Evolutionary conservation across 2,113 vertebrate genomes (phyloP).

Genomic region (Perognathus longimembris): DNA sequence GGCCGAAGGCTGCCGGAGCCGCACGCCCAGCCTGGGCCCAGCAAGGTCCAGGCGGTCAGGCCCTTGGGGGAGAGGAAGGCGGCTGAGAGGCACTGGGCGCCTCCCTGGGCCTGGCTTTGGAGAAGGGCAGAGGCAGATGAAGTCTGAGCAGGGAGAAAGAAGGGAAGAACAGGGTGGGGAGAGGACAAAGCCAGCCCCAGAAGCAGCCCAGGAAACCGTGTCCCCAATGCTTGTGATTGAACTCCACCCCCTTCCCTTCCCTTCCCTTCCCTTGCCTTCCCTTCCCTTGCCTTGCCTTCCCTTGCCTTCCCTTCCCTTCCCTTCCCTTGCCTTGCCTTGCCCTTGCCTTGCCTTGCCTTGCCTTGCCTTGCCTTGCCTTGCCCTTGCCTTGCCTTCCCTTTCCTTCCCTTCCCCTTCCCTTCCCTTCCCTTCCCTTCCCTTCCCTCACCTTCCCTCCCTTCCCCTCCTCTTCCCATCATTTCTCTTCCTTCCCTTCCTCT

Average conservation of each 20-base stretch:
- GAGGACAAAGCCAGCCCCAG: rapidly evolving
- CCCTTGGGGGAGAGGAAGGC: neutral
- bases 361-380: too few species aligned
- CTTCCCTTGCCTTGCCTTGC: too few species aligned
- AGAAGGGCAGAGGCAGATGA: neutral
- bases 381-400: neutral
- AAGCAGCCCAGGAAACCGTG: neutral
- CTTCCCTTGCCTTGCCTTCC: neutral
- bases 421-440: neutral
- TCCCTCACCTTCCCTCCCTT: neutral
- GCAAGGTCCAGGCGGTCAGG: rapidly evolving
- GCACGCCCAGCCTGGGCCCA: too few species aligned
- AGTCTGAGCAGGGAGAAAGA: neutral
- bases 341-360: neutral
- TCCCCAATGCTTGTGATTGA: too few species aligned
- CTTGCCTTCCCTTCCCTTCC: neutral
- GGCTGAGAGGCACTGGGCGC: neutral
- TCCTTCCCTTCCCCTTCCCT: neutral
- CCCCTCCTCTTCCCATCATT: too few species aligned
- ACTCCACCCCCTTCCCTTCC: too few species aligned
- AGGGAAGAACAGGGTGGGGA: neutral
- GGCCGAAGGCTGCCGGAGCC: rapidly evolving
- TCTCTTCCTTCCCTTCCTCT: neutral
- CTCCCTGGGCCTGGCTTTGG: neutral
- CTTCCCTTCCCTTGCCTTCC: neutral